Percentiles rank a stretch among this genome's conserved stretches.
Evolutionary conservation across 2,888 invertebrate species (phyloP).

Genomic region (Noctua janthina): DNA sequence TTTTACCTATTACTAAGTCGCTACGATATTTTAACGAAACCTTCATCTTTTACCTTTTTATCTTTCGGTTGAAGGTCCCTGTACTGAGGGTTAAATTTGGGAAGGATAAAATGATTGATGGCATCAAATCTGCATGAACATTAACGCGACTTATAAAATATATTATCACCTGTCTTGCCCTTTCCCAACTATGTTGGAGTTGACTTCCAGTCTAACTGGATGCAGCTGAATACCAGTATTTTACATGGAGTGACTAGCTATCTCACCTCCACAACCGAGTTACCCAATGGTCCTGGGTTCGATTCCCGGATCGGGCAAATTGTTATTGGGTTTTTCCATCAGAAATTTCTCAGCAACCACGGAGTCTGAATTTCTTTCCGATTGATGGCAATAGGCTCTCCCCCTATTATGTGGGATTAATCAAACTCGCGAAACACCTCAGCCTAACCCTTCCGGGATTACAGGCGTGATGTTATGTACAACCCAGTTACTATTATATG

Average conservation of each 20-base stretch:
- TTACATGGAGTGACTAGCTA: not conserved
- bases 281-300: not conserved
- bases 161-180: not conserved
- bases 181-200: not conserved
- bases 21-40: not conserved
- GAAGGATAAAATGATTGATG: slow-evolving; percentile 33
- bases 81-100: not conserved
- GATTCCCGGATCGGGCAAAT: too few species aligned
- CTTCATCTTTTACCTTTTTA: slow-evolving; percentile 23
- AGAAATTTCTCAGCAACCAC: too few species aligned
- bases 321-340: too few species aligned
- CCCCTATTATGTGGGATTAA: too few species aligned
- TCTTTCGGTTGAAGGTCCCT: slow-evolving; percentile 2
- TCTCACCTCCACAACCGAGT: not conserved
- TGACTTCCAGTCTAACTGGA: not conserved
- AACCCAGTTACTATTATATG: not conserved
- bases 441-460: too few species aligned
- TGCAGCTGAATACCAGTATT: not conserved
- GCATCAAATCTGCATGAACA: slow-evolving; percentile 20
- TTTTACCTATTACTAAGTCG: not conserved
- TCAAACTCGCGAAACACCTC: too few species aligned
- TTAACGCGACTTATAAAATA: slow-evolving; percentile 5
- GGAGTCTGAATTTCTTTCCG: too few species aligned
- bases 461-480: not conserved
- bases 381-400: too few species aligned